These are phyloP conservation scores for Lepidurus packardi DNA, from an alignment of 1,140 invertebrate species.

Conservation along the genomic window DNA sequence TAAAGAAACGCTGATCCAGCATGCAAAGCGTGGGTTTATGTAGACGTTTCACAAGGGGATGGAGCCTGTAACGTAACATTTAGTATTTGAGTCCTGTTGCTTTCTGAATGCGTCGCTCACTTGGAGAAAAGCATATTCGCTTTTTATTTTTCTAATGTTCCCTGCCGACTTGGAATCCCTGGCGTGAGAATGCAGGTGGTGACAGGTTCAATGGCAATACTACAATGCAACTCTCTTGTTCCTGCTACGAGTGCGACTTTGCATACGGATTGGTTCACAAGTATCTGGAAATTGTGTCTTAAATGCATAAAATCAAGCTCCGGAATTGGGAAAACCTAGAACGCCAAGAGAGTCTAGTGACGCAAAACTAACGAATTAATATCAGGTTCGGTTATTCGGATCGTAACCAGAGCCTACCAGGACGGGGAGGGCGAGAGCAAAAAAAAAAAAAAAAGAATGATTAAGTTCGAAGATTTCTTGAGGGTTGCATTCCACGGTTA, in stretches of 20 bases:
- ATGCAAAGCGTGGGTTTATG: neutral
- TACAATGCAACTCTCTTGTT: too few relatives aligned
- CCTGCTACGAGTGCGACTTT: too few relatives aligned
- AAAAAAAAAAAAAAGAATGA: neutral
- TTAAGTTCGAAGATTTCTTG: constrained; percentile 4
- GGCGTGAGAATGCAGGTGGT: too few relatives aligned
- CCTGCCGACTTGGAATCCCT: too few relatives aligned
- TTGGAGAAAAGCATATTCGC: too few relatives aligned
- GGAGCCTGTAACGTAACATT: neutral
- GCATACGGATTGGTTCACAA: too few relatives aligned
- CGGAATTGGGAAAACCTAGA: too few relatives aligned
- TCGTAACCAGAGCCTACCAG: neutral
- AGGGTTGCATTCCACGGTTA: constrained; percentile 5
- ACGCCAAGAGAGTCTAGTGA: neutral
- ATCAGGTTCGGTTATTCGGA: neutral
- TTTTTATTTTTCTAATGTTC: too few relatives aligned
- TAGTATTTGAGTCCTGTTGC: neutral
- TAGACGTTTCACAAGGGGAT: neutral
- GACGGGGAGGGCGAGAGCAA: too few relatives aligned
- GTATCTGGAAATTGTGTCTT: too few relatives aligned
- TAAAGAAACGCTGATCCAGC: neutral
- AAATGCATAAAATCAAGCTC: too few relatives aligned
- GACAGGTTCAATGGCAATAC: too few relatives aligned
- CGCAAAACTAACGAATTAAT: neutral
- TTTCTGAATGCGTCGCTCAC: neutral